A percentile compares a stretch with the other conserved stretches of the same genome.
Evolutionary conservation across 2,113 vertebrate genomes (phyloP).

Genomic region (Benitochromis conjunctus): DNA sequence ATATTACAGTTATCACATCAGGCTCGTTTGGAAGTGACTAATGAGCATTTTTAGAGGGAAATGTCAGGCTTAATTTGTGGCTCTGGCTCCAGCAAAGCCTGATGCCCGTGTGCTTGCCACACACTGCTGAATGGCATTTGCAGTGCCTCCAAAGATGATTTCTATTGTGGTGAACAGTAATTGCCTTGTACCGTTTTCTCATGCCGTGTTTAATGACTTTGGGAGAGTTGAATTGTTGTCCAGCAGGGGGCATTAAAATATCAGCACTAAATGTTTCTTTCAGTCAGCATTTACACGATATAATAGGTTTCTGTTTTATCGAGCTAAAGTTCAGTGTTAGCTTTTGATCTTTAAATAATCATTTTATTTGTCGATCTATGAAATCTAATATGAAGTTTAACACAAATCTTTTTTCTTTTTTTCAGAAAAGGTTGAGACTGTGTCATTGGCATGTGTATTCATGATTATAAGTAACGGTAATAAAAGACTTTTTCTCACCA

Average conservation of each 20-base stretch:
- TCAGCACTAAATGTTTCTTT: not conserved
- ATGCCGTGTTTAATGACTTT: not conserved
- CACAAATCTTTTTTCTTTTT: no score
- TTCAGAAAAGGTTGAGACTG: no score
- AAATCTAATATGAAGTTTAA: not conserved
- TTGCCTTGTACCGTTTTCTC: not conserved
- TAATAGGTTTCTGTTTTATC: not conserved
- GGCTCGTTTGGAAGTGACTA: constrained; percentile 39
- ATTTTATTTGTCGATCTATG: not conserved
- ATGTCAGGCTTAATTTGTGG: constrained; percentile 67
- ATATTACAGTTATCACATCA: constrained; percentile 61
- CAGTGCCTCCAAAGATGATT: constrained; percentile 26
- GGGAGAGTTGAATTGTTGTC: not conserved
- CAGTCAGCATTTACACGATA: not conserved
- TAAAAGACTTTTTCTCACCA: not conserved
- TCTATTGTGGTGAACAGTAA: constrained; percentile 3
- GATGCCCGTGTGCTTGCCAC: not conserved
- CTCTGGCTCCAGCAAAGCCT: constrained; percentile 5
- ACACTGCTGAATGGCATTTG: constrained; percentile 49
- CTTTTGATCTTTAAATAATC: not conserved
- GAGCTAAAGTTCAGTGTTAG: not conserved
- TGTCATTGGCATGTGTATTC: not conserved
- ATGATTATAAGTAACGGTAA: not conserved
- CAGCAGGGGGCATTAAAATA: constrained; percentile 53
- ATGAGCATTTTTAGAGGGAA: constrained; percentile 56